A percentile compares a stretch with the other conserved stretches of the same genome.
Evolutionary conservation across 2,113 vertebrate genomes (phyloP).

Genomic region (Epinephelus cyanopodus): DNA sequence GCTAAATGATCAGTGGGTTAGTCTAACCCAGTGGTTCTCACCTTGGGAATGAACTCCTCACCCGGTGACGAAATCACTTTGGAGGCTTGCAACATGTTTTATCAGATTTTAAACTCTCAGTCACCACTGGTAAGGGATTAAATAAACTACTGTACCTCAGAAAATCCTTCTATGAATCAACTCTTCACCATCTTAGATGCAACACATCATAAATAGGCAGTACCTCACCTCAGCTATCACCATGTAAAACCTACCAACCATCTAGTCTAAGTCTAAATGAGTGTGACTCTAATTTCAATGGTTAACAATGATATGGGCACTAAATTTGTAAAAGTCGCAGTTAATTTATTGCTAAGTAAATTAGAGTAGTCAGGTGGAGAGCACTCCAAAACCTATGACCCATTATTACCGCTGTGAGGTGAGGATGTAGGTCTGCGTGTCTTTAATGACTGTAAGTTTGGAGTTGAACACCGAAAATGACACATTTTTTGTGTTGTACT

Average conservation of each 20-base stretch:
- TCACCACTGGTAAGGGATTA: neutral
- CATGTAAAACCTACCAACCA: neutral
- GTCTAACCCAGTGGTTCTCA: slow-evolving; percentile 21
- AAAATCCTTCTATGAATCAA: neutral
- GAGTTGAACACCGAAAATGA: neutral
- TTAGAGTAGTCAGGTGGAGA: neutral
- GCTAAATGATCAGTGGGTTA: slow-evolving; percentile 39
- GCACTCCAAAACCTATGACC: neutral
- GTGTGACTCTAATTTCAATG: neutral
- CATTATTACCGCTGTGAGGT: too few relatives aligned
- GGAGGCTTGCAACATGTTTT: neutral
- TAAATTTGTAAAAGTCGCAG: neutral
- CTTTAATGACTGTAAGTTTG: neutral
- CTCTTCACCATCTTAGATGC: neutral
- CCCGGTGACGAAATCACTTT: neutral
- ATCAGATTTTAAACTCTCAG: neutral
- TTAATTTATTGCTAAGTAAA: neutral
- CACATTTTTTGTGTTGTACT: neutral
- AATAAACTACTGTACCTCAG: neutral
- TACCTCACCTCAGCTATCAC: neutral
- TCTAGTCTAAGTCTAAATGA: neutral
- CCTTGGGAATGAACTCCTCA: neutral
- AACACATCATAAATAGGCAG: neutral
- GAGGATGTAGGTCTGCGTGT: neutral
- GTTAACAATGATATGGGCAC: neutral